A percentile compares a stretch with the other conserved stretches of the same genome.
These are phyloP conservation scores for Macaria notata DNA, from an alignment of 2,888 invertebrate species.

Conservation along the genomic window DNA sequence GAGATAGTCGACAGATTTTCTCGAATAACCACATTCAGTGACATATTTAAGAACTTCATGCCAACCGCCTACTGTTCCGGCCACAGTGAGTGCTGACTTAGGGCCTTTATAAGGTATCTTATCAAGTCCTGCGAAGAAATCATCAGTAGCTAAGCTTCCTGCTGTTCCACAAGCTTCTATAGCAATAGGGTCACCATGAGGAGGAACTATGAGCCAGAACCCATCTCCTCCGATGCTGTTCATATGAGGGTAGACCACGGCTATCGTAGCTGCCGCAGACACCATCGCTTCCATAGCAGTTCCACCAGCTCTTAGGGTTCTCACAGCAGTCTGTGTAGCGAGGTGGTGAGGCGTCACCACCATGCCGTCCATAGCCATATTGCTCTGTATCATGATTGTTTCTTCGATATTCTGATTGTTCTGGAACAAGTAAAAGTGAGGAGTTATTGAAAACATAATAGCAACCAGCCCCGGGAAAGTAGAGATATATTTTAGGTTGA, in stretches of 20 bases:
- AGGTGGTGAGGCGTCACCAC: conserved; percentile 73
- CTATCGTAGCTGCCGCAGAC: conserved; percentile 68
- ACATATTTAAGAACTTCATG: conserved; percentile 68
- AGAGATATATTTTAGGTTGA: no score
- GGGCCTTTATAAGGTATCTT: conserved; percentile 60
- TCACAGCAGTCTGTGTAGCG: conserved; percentile 66
- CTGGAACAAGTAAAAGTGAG: background rate
- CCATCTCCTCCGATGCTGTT: conserved; percentile 71
- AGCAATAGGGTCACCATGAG: conserved; percentile 59
- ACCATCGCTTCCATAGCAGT: conserved; percentile 73
- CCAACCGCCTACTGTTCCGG: conserved; percentile 72
- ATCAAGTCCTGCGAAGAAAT: conserved; percentile 50
- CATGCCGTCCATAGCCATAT: conserved; percentile 59
- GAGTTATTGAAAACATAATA: no score
- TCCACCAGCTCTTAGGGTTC: conserved; percentile 64
- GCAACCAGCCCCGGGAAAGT: no score
- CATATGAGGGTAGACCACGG: conserved; percentile 73
- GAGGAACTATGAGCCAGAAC: conserved; percentile 71
- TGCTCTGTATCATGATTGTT: conserved; percentile 46
- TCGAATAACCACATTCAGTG: conserved; percentile 61
- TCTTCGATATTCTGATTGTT: background rate
- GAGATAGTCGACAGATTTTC: conserved; percentile 51
- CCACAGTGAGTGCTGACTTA: conserved; percentile 65
- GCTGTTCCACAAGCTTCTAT: conserved; percentile 71
- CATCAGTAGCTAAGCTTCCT: conserved; percentile 59